phyloP scores from a whole-genome alignment of 2,797 vertebrate genomes.

The Atherinosoma microstoma region DNA sequence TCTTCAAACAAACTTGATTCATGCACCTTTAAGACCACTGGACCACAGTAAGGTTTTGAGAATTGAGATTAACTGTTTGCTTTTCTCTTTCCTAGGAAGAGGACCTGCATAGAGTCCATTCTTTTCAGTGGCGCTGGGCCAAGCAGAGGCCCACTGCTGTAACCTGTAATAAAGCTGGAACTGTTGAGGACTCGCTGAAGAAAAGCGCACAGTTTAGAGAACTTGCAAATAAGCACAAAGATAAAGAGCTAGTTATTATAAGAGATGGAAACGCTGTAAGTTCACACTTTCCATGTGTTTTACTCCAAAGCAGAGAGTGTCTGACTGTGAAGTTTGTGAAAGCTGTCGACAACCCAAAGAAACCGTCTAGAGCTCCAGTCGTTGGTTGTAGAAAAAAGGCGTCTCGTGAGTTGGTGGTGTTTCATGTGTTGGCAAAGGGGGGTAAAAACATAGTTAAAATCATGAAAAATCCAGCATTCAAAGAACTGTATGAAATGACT shows the following conservation, averaged over 20 bases:
- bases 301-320: neutral
- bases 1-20: too few species aligned
- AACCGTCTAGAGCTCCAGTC: rapidly evolving
- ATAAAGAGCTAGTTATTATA: constrained; percentile 52
- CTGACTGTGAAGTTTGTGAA: constrained; percentile 40
- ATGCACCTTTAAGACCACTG: neutral
- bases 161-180: constrained; percentile 33
- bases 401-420: constrained; percentile 27
- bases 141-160: rapidly evolving
- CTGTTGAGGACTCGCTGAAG: constrained; percentile 34
- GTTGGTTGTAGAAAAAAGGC: neutral
- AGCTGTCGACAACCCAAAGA: rapidly evolving
- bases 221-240: neutral
- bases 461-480: constrained; percentile 42
- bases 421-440: constrained; percentile 53
- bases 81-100: constrained; percentile 15
- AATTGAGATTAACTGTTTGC: neutral
- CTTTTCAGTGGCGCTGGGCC: neutral
- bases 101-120: constrained; percentile 25
- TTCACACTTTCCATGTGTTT: constrained; percentile 52
- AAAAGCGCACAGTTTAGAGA: neutral
- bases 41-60: too few species aligned
- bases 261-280: constrained; percentile 27
- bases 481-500: constrained; percentile 3
- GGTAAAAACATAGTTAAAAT: neutral